These are phyloP conservation scores for Pyrrhura leucotis DNA, from an alignment of 2,797 vertebrate genomes.

Conservation along the genomic window DNA sequence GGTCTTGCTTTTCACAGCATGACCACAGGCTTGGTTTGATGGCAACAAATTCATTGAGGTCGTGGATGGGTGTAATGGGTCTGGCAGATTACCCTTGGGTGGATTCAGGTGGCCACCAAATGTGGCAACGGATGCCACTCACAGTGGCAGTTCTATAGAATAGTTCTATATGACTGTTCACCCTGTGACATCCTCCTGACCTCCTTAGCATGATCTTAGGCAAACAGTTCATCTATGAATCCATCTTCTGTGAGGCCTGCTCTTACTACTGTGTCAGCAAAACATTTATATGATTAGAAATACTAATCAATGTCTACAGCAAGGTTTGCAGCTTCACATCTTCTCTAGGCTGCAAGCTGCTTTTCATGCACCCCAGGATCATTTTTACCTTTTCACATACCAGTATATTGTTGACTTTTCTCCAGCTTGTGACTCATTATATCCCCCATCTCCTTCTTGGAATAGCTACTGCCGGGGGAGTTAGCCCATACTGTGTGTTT, in stretches of 20 bases:
- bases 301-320: not conserved
- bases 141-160: not conserved
- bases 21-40: not conserved
- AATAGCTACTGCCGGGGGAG: not conserved
- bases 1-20: not conserved
- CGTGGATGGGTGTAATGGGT: not conserved
- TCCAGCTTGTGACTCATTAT: not conserved
- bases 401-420: not conserved
- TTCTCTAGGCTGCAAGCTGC: not conserved
- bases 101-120: not conserved
- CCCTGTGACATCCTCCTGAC: not conserved
- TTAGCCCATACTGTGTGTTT: not conserved
- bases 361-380: not conserved
- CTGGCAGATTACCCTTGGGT: not conserved
- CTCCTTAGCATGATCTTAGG: not conserved
- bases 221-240: not conserved
- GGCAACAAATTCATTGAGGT: not conserved
- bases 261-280: not conserved
- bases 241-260: not conserved
- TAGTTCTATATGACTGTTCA: not conserved
- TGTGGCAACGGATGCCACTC: not conserved
- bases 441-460: not conserved
- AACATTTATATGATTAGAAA: not conserved
- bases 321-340: not conserved
- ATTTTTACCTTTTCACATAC: not conserved